Percentiles rank a stretch among this genome's conserved stretches.
These are phyloP conservation scores for Darevskia mixta DNA, from an alignment of 2,797 vertebrate genomes.

Conservation along the genomic window DNA sequence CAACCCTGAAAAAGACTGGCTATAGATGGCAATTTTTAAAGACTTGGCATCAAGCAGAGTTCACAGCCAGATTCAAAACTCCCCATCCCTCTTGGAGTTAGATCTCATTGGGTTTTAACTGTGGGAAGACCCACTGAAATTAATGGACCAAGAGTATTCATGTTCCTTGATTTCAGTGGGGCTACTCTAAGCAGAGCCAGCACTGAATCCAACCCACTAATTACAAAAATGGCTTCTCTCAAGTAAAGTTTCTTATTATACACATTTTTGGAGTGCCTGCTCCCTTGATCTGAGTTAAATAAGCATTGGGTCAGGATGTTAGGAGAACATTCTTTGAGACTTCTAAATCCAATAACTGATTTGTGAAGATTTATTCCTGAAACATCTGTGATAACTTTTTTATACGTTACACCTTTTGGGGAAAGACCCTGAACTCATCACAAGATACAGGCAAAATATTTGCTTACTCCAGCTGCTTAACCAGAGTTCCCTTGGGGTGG, in stretches of 20 bases:
- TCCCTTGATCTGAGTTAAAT: no score
- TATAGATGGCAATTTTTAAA: neutral
- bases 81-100: no score
- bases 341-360: neutral
- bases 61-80: neutral
- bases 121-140: no score
- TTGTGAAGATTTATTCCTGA: neutral
- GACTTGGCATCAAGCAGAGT: no score
- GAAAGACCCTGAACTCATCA: neutral
- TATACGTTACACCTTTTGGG: neutral
- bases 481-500: neutral
- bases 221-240: neutral
- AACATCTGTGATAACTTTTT: neutral
- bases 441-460: conserved; percentile 11
- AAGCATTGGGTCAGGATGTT: neutral
- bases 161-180: neutral
- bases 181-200: neutral
- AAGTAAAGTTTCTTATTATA: neutral
- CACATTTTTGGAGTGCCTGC: no score
- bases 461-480: neutral
- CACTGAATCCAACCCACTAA: no score
- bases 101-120: no score
- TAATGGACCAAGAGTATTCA: no score
- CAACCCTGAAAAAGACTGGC: no score
- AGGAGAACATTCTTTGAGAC: neutral